Base-by-base conservation (phyloP, 2,888 invertebrate species). In the Apotomis capreana region DNA sequence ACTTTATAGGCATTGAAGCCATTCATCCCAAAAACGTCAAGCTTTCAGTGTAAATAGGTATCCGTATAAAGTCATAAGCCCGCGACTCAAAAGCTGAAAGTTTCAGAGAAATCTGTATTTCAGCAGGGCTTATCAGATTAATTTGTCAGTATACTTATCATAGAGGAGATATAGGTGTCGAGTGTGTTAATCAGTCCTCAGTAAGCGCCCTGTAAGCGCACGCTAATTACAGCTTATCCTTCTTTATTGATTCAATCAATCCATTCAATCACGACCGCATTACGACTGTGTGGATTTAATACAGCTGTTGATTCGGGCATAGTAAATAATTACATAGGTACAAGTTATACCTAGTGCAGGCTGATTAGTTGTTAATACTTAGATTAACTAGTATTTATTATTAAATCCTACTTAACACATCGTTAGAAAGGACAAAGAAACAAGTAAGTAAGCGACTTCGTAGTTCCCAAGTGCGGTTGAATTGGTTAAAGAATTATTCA, bases 161-260 rank as follows among this genome's bases (percentile, higher is more conserved):
- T 54, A 13, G 40, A 9, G 15, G 26, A 26, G 37, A 49, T 13
- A 44, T 13, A n/a, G 15, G 37, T 55, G n/a, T 4, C n/a, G 13
- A 5, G 55, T n/a, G 46, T 65, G 55, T 36, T 54, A 55, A 40
- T 65, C 57, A 12, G 37, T 40, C 57, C 49, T 5, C 5, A 58
- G 12, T 26, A 67, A 68, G 58, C 37, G 37, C 12, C 26, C 40
- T 58, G 37, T 59, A 58, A 57, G 57, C 61, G 44, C 44, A 57
- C 36, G 75, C 78, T 84, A 83, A 84, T 84, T 84, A 78, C 77
- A 74, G 79, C 81, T 81, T 83, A 84, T 84, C 81, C 76, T 81
- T 79, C 83, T 81, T 82, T 80, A 83, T 83, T 78, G 79, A 79
- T 76, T 73, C 74, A 80, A 84, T 82, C 80, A 81, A 81, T 81